Percentiles rank a stretch among this genome's conserved stretches.
These are phyloP conservation scores for Apamea crenata DNA, from an alignment of 2,888 invertebrate genomes.

Conservation along the genomic window DNA sequence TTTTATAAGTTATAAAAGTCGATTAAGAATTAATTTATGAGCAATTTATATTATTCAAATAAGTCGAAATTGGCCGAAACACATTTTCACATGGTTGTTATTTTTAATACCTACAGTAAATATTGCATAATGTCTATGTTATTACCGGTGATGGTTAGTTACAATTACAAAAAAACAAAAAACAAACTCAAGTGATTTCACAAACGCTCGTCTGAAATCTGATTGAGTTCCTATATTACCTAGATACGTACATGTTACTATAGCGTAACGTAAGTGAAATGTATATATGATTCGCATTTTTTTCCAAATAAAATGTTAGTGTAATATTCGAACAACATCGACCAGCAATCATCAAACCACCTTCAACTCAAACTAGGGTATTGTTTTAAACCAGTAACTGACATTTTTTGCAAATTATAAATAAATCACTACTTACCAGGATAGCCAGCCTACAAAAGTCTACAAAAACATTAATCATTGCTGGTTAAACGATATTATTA, in stretches of 20 bases:
- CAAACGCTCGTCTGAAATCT: neutral
- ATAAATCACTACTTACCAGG: conserved; percentile 54
- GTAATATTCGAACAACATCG: neutral
- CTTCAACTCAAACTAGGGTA: neutral
- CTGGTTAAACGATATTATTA: conserved; percentile 76
- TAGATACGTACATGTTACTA: too few species aligned
- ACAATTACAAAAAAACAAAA: neutral
- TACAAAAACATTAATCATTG: conserved; percentile 72
- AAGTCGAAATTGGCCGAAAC: conserved; percentile 30
- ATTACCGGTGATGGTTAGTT: neutral
- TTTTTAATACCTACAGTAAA: neutral
- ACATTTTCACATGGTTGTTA: conserved; percentile 35
- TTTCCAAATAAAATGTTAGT: neutral
- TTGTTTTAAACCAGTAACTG: conserved; percentile 33
- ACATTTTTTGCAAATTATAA: conserved; percentile 36
- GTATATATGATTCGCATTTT: neutral
- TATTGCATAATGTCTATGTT: conserved; percentile 11
- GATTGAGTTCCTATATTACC: too few species aligned
- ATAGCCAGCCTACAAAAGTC: conserved; percentile 66
- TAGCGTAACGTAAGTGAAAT: neutral
- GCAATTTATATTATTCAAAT: conserved; percentile 59
- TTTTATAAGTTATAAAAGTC: conserved; percentile 37
- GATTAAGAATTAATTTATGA: conserved; percentile 50
- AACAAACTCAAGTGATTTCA: neutral
- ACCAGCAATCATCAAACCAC: neutral